Percentiles rank a stretch among this genome's conserved stretches.
These are phyloP conservation scores for Neosilurus hyrtlii DNA, from an alignment of 2,797 vertebrate species.

Conservation along the genomic window DNA sequence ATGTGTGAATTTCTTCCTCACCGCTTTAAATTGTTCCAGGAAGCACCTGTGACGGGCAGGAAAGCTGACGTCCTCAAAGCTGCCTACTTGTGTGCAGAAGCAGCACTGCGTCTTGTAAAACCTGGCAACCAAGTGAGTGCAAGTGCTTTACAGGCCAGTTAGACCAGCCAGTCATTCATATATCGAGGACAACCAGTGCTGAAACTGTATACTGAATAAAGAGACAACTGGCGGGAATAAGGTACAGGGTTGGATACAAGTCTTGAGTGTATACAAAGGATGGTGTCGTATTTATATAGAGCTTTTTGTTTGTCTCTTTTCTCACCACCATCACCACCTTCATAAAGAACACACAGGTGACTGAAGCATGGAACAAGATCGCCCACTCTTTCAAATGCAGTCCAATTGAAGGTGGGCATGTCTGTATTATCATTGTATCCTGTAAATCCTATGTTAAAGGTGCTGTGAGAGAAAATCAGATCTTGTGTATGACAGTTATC, in stretches of 20 bases:
- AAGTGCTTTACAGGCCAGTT: neutral
- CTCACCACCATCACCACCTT: neutral
- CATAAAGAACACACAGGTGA: constrained; percentile 90
- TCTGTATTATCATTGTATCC: neutral
- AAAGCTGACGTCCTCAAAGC: constrained; percentile 95
- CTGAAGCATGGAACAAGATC: constrained; percentile 98
- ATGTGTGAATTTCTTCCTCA: neutral
- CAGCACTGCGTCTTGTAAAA: constrained; percentile 93
- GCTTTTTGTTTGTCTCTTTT: constrained; percentile 16
- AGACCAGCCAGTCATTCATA: neutral
- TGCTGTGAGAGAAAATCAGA: neutral
- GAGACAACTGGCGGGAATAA: neutral
- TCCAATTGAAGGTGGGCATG: constrained; percentile 85
- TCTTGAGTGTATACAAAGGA: neutral
- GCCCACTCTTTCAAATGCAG: constrained; percentile 95
- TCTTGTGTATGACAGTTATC: neutral
- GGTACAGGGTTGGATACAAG: constrained; percentile 1
- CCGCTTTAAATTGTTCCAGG: constrained; percentile 68
- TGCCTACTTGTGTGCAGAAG: constrained; percentile 93
- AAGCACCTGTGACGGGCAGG: constrained; percentile 83
- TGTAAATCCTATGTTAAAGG: no score
- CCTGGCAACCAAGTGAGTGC: constrained; percentile 90
- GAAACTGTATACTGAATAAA: constrained; percentile 13
- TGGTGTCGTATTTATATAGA: neutral
- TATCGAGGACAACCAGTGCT: neutral